Evolutionary conservation across 2,113 vertebrate genomes (phyloP), one percentile per base, ranked within the genome.

Genomic region (Osmerus eperlanus): DNA sequence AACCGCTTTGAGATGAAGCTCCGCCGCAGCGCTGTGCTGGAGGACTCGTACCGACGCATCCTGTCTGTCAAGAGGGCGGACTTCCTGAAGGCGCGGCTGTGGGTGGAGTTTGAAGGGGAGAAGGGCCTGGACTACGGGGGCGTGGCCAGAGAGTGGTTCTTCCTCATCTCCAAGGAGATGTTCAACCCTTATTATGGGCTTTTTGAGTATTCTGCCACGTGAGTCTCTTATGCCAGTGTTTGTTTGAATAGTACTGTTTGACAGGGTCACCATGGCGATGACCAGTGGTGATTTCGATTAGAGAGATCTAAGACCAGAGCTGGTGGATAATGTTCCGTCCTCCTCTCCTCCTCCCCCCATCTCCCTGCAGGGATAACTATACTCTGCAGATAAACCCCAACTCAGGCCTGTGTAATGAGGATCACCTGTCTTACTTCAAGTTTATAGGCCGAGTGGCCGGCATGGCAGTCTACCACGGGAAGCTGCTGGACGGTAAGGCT

Each of bases 161-260:
- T 97, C 84, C 94, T 99, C 71, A 95, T 99, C 84, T 99, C 97
- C 47, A 99, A 95, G 88, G 97, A 99, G 84, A 99, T 99, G 97
- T 99, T 99, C 84, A 99, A 99, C 87, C 97, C 97, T 13, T 99
- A 99, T 62, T 99, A 99, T 18, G 97, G 97, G 76, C 86, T 99
- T 65, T 99, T 99, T 29, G 97, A 99, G 78, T 99, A 99, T 89
- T 99, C 97, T 81, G 97, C 97, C 69, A 95, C 96, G 97, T 99
- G 89, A 96, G 96, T 95, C 21, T 32, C 55, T 71, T 51, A 65
- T 64, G 15, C 54, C 2, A 21, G 23, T 51, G 14, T 55, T 29
- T 64, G 21, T 63, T 54, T 68, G 15, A 5, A 63, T 65, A 25
- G 14, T 1, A 25, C 25, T 32, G 21, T 29, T 13, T 16, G 25